A percentile compares a stretch with the other conserved stretches of the same genome.
These are phyloP conservation scores for Ibidorhyncha struthersii DNA, from an alignment of 2,113 vertebrate genomes.

Conservation along the genomic window DNA sequence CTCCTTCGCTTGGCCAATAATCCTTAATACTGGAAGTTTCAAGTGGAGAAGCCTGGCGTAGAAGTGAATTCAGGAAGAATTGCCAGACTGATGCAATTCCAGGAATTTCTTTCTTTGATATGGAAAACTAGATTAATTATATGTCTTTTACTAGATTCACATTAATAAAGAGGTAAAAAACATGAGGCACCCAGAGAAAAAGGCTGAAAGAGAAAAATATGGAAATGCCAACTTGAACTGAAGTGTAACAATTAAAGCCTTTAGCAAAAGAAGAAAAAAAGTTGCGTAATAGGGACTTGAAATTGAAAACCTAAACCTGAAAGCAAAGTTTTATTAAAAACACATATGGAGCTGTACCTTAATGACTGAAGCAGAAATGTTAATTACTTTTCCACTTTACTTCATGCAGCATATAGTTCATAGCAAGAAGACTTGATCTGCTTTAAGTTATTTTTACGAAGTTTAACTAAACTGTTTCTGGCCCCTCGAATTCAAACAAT, in stretches of 20 bases:
- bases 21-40: not conserved
- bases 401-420: not conserved
- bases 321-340: not conserved
- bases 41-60: not conserved
- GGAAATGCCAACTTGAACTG: not conserved
- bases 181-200: not conserved
- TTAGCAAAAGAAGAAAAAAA: not conserved
- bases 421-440: not conserved
- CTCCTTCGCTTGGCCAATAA: conserved; percentile 34
- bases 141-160: not conserved
- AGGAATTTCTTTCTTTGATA: not conserved
- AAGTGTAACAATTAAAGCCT: conserved; percentile 15
- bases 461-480: not conserved
- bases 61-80: not conserved
- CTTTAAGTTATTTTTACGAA: not conserved
- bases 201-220: not conserved
- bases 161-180: not conserved
- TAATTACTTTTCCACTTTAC: not conserved
- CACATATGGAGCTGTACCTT: not conserved
- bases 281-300: not conserved
- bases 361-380: not conserved
- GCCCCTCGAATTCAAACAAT: not conserved
- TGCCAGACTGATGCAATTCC: not conserved
- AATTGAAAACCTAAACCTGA: conserved; percentile 12
- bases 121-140: not conserved